Conservation (phyloP, 2,888 invertebrate species). For the Choristoneura rosaceana region DNA sequence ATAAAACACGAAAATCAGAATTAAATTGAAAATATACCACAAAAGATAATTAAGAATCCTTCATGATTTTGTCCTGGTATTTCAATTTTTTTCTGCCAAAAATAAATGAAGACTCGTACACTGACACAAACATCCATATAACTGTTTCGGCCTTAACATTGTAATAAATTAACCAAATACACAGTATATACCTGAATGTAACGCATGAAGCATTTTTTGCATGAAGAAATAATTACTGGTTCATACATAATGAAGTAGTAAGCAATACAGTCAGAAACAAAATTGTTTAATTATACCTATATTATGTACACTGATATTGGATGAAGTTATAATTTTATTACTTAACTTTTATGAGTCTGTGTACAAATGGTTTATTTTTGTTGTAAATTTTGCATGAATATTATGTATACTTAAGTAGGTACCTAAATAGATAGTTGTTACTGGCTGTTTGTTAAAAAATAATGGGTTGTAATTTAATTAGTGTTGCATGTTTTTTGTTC, state of each 20-base stretch:
- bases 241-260: background rate
- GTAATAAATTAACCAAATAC: background rate
- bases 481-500: slow-evolving; percentile 44
- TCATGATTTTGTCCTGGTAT: background rate
- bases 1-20: background rate
- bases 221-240: background rate
- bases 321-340: too few species aligned
- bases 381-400: background rate
- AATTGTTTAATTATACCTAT: background rate
- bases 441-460: background rate
- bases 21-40: slow-evolving; percentile 29
- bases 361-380: too few species aligned
- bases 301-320: too few species aligned
- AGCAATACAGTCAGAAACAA: slow-evolving; percentile 1
- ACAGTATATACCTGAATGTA: background rate
- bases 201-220: background rate
- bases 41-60: background rate
- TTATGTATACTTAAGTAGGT: background rate
- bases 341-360: too few species aligned
- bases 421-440: background rate
- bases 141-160: background rate
- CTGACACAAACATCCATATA: slow-evolving; percentile 19
- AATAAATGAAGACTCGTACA: background rate
- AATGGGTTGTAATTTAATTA: slow-evolving; percentile 9
- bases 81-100: slow-evolving; percentile 10